phyloP scores from a whole-genome alignment of 2,113 vertebrate species.

The Cyanistes caeruleus region DNA sequence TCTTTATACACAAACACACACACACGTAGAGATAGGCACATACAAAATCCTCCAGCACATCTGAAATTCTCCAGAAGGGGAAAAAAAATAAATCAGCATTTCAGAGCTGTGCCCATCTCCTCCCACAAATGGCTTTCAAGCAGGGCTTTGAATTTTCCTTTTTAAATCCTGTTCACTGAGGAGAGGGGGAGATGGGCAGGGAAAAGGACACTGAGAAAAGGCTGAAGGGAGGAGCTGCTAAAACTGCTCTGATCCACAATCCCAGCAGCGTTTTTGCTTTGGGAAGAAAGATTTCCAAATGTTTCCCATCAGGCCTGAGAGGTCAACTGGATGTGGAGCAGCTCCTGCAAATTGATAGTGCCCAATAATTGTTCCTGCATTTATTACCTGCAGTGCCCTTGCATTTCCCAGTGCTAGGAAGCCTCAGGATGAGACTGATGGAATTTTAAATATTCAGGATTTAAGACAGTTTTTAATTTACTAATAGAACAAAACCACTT shows the following conservation, averaged over 20 bases:
- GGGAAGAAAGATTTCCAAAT: background rate
- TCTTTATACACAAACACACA: background rate
- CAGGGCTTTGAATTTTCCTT: slow-evolving; percentile 11
- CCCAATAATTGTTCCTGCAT: background rate
- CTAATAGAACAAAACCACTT: background rate
- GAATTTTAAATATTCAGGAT: background rate
- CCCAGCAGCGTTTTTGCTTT: background rate
- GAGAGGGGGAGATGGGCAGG: background rate
- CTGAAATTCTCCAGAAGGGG: background rate
- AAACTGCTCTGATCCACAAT: background rate
- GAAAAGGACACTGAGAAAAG: background rate
- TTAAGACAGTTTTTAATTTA: background rate
- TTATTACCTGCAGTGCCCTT: background rate
- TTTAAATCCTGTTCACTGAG: background rate
- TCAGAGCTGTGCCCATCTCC: slow-evolving; percentile 32
- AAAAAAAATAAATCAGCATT: background rate
- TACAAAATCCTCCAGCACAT: background rate
- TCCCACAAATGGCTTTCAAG: slow-evolving; percentile 42
- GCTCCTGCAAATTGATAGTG: background rate
- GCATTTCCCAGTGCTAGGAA: background rate
- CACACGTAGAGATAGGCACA: background rate
- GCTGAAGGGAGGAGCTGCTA: background rate
- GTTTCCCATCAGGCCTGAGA: background rate
- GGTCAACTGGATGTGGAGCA: background rate
- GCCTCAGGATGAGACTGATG: background rate